These are phyloP conservation scores for Watsonalla binaria DNA, from an alignment of 2,888 invertebrate genomes.

Conservation along the genomic window DNA sequence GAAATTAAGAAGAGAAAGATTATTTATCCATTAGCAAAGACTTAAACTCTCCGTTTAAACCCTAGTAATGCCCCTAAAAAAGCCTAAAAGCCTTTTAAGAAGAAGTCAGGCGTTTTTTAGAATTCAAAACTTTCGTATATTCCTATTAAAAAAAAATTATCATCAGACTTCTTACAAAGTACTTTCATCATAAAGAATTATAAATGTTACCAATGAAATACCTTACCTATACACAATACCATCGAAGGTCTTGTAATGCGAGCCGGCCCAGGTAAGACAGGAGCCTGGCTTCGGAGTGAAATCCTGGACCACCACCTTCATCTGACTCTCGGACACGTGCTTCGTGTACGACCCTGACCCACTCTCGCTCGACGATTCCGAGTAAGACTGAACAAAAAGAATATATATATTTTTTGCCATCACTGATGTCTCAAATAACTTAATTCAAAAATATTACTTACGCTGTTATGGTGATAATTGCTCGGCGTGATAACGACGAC, in stretches of 20 bases:
- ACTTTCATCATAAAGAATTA: too few relatives aligned
- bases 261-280: slow-evolving; percentile 89
- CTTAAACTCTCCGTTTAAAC: too few relatives aligned
- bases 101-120: too few relatives aligned
- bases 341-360: slow-evolving; percentile 9
- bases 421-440: neutral
- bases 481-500: slow-evolving; percentile 50
- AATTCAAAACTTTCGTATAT: too few relatives aligned
- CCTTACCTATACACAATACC: slow-evolving; percentile 84
- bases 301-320: slow-evolving; percentile 52
- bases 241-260: slow-evolving; percentile 92
- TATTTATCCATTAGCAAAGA: too few relatives aligned
- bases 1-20: too few relatives aligned
- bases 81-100: too few relatives aligned
- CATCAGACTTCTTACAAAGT: too few relatives aligned
- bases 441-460: slow-evolving; percentile 24
- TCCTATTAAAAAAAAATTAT: too few relatives aligned
- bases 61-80: too few relatives aligned
- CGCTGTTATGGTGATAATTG: slow-evolving; percentile 30
- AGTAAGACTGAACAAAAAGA: slow-evolving; percentile 17
- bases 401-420: too few relatives aligned
- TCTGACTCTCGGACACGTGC: slow-evolving; percentile 15
- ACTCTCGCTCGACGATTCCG: slow-evolving; percentile 16
- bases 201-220: too few relatives aligned
- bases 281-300: slow-evolving; percentile 80